Conservation (phyloP, 2,113 vertebrate genomes). For the Lucifuga dentata region DNA sequence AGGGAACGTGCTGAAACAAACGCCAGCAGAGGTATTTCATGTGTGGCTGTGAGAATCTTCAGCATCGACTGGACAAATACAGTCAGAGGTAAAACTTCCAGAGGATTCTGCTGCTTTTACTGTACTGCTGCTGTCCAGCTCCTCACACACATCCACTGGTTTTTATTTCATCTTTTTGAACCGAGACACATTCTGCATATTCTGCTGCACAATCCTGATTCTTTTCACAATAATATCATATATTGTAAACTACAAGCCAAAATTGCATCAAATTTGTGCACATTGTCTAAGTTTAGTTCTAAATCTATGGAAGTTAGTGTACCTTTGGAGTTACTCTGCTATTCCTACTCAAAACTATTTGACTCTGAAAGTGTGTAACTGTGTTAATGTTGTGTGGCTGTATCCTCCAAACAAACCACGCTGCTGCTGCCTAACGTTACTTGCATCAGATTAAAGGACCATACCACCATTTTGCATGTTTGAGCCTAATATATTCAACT, state of each 20-base stretch:
- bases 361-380: neutral
- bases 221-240: no score
- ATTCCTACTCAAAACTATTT: no score
- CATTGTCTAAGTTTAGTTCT: no score
- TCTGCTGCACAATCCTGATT: no score
- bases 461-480: no score
- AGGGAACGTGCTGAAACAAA: conserved; percentile 22
- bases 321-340: no score
- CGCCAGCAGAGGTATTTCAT: conserved; percentile 53
- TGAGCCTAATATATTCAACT: no score
- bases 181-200: no score
- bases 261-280: no score
- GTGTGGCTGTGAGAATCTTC: conserved; percentile 30
- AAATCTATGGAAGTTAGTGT: no score
- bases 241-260: no score
- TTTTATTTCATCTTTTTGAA: neutral
- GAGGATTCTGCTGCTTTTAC: neutral
- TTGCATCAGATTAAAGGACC: conserved; percentile 55
- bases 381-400: conserved; percentile 51
- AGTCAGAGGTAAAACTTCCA: conserved; percentile 17
- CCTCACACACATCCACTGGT: conserved; percentile 26
- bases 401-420: conserved; percentile 61
- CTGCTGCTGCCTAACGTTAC: conserved; percentile 63
- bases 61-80: conserved; percentile 35
- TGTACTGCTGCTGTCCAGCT: conserved; percentile 12